phyloP scores from a whole-genome alignment of 2,797 vertebrate genomes.

The Rhyacichthys aspro region DNA sequence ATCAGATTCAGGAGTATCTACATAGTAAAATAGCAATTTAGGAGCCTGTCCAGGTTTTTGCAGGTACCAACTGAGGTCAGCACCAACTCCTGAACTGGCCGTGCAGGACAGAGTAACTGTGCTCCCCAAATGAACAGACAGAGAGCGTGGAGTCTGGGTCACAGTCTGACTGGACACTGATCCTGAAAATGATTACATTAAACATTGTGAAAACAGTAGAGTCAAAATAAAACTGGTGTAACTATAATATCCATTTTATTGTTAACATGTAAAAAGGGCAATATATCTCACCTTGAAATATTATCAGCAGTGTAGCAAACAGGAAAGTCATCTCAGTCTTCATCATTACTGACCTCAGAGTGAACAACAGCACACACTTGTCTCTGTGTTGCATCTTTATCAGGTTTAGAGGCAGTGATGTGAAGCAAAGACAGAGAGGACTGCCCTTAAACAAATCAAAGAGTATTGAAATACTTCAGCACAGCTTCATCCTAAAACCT shows the following conservation, averaged over 20 bases:
- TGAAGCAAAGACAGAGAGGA: constrained; percentile 1
- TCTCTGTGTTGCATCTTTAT: background rate
- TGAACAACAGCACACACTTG: background rate
- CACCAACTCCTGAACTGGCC: constrained; percentile 14
- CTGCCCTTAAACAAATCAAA: background rate
- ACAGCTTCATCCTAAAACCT: no score
- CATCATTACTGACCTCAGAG: constrained; percentile 3
- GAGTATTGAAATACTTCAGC: no score
- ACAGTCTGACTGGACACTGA: constrained; percentile 3
- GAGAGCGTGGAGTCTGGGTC: constrained; percentile 27
- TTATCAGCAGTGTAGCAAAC: background rate
- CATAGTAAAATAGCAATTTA: constrained; percentile 43
- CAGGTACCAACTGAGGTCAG: constrained; percentile 49
- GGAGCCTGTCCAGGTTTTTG: constrained; percentile 51
- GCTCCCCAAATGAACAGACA: constrained; percentile 20
- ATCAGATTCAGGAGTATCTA: background rate
- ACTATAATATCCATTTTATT: no score
- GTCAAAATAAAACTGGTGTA: no score
- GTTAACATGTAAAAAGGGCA: background rate
- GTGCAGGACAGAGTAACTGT: constrained; percentile 43
- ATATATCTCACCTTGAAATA: background rate
- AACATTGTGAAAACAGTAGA: no score
- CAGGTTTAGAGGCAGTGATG: background rate
- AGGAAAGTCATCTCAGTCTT: constrained; percentile 2
- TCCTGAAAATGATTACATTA: background rate